These are phyloP conservation scores for Bergia puertoricense DNA, from an alignment of 92 coral and sea anemone genomes.

Conservation along the genomic window DNA sequence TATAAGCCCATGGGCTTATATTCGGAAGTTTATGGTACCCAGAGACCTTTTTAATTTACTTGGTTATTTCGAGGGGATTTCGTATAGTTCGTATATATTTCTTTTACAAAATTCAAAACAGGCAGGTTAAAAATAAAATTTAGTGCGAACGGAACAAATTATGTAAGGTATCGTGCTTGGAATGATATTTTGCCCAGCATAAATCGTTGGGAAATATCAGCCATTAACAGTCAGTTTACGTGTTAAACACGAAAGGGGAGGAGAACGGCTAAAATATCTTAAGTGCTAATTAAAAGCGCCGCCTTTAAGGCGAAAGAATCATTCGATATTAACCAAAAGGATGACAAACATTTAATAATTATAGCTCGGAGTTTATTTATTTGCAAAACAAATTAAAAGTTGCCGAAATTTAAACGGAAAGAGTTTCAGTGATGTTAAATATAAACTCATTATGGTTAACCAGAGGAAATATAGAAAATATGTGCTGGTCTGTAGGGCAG, in stretches of 20 bases:
- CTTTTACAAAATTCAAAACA: background rate
- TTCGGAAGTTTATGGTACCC: no score
- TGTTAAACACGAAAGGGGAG: background rate
- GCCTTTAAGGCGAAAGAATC: background rate
- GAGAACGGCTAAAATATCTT: background rate
- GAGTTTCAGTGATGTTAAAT: background rate
- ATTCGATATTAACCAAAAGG: conserved; percentile 4
- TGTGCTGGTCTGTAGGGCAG: background rate
- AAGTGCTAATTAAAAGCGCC: background rate
- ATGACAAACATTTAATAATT: background rate
- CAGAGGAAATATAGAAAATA: background rate
- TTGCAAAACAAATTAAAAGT: background rate
- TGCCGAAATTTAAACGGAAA: conserved; percentile 12
- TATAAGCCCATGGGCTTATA: no score
- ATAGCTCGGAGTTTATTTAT: background rate
- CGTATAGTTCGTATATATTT: no score
- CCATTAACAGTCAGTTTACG: background rate
- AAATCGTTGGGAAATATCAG: background rate
- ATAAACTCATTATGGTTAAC: background rate
- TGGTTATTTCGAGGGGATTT: no score
- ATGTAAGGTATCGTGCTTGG: background rate
- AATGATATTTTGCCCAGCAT: background rate
- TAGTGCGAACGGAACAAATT: background rate
- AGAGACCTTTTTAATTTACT: background rate
- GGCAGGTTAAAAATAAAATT: background rate